phyloP scores from a whole-genome alignment of 1,140 invertebrate genomes.

The Drosophila micromelanica region DNA sequence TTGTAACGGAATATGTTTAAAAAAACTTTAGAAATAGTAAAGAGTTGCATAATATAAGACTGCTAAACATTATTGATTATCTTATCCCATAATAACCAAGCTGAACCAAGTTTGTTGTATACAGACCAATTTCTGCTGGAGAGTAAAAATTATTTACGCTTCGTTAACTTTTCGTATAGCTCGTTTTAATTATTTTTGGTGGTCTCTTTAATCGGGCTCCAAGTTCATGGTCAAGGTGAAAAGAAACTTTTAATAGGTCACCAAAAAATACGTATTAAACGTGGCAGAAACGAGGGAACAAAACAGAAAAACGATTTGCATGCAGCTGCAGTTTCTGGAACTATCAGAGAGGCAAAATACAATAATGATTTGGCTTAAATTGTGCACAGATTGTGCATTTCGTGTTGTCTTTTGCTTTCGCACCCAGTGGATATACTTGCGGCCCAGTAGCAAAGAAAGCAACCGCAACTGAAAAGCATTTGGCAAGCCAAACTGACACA shows the following conservation, averaged over 20 bases:
- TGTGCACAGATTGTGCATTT: slow-evolving; percentile 24
- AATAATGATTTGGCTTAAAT: slow-evolving; percentile 53
- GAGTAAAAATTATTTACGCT: slow-evolving; percentile 33
- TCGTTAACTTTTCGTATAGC: slow-evolving; percentile 28
- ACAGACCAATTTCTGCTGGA: slow-evolving; percentile 19
- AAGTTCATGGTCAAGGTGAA: slow-evolving; percentile 74
- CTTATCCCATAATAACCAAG: slow-evolving; percentile 1
- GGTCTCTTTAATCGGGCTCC: not conserved
- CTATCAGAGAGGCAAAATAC: slow-evolving; percentile 35
- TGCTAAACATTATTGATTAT: not conserved
- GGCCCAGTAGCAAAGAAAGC: slow-evolving; percentile 47
- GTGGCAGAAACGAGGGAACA: slow-evolving; percentile 1
- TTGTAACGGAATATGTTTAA: not conserved
- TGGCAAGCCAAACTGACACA: slow-evolving; percentile 60
- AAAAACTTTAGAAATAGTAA: not conserved
- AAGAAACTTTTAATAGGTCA: slow-evolving; percentile 32
- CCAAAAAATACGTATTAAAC: slow-evolving; percentile 2
- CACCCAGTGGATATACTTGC: slow-evolving; percentile 56
- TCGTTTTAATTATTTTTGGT: not conserved
- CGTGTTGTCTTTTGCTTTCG: slow-evolving; percentile 8
- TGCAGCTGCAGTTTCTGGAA: slow-evolving; percentile 25
- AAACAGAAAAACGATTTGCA: slow-evolving; percentile 13
- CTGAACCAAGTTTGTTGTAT: not conserved
- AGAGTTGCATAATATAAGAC: not conserved
- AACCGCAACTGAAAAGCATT: slow-evolving; percentile 46